Evolutionary conservation across 2,113 vertebrate genomes (phyloP).

Genomic region (Ranitomeya variabilis): DNA sequence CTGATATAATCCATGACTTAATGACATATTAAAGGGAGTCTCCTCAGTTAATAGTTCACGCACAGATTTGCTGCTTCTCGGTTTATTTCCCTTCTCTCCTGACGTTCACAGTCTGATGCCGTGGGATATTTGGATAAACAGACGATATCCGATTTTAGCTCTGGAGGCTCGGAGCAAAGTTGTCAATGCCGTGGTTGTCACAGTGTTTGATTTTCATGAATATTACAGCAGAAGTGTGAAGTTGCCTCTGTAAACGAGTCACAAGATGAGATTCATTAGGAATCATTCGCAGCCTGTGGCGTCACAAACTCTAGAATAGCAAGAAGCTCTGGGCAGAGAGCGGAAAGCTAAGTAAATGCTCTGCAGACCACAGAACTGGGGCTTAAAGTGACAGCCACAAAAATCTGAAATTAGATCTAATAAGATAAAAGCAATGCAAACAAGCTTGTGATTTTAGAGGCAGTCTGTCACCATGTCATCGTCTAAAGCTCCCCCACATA

Average conservation of each 20-base stretch:
- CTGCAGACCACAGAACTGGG: neutral
- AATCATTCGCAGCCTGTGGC: neutral
- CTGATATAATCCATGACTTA: neutral
- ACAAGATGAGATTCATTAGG: constrained; percentile 29
- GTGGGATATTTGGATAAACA: neutral
- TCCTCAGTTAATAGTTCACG: neutral
- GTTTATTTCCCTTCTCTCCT: no score
- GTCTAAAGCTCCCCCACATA: no score
- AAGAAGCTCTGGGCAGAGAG: neutral
- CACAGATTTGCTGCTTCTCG: no score
- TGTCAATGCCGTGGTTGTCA: neutral
- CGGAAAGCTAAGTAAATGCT: neutral
- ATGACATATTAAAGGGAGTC: neutral
- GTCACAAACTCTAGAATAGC: neutral
- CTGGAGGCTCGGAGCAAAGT: neutral
- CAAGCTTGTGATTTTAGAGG: no score
- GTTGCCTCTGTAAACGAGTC: neutral
- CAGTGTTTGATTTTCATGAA: neutral
- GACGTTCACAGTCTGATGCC: neutral
- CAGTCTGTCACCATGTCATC: no score
- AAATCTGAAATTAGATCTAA: neutral
- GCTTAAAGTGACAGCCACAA: neutral
- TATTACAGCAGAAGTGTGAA: neutral
- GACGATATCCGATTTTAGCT: neutral
- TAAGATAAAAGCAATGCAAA: no score